Conservation (phyloP, 2,797 vertebrate genomes). For the Phalloptychus januarius region DNA sequence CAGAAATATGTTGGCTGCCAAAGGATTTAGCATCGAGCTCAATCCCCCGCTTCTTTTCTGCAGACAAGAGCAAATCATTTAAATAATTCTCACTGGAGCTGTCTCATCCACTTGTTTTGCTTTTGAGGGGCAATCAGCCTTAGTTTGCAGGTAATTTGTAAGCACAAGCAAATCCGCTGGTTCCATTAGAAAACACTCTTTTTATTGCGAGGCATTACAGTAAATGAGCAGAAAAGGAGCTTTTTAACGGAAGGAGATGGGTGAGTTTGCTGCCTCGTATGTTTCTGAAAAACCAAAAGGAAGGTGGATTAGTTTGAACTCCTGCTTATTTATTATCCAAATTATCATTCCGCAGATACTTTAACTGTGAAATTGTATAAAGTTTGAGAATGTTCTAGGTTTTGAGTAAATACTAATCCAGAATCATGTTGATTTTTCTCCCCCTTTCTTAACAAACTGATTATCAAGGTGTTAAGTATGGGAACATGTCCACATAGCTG, state of each 20-base stretch:
- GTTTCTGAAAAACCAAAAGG: constrained; percentile 66
- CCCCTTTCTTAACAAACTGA: background rate
- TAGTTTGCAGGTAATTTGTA: constrained; percentile 64
- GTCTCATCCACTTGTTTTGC: constrained; percentile 60
- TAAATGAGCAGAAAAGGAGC: background rate
- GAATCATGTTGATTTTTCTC: background rate
- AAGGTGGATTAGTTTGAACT: constrained; percentile 66
- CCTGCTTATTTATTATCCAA: constrained; percentile 48
- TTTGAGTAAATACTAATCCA: background rate
- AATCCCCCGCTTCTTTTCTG: background rate
- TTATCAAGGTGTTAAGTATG: background rate
- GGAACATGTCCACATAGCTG: no score
- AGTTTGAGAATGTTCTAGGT: background rate
- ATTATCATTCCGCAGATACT: constrained; percentile 27
- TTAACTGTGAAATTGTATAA: background rate
- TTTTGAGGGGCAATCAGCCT: constrained; percentile 63
- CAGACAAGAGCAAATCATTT: constrained; percentile 56
- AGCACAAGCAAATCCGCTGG: constrained; percentile 36
- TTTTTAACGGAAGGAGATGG: constrained; percentile 77
- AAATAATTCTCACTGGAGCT: constrained; percentile 70
- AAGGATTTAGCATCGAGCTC: background rate
- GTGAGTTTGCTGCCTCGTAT: constrained; percentile 60
- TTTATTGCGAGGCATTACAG: constrained; percentile 42
- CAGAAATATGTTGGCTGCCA: background rate
- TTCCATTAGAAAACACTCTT: constrained; percentile 66